Evolutionary conservation across 2,113 vertebrate species (phyloP).

Genomic region (Ammodytes marinus): DNA sequence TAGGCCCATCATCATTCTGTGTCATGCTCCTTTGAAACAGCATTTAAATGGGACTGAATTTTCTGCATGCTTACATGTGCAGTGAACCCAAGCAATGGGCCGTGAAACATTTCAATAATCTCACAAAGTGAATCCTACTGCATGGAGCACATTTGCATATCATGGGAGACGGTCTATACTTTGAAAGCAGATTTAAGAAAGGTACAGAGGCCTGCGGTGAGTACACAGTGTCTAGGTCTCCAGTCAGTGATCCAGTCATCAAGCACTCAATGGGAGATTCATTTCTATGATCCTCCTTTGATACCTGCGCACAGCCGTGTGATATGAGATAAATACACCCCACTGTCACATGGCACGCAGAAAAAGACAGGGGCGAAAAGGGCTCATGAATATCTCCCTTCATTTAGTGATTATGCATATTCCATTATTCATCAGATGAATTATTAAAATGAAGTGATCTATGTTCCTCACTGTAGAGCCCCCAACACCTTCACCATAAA

Average conservation of each 20-base stretch:
- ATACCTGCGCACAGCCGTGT: slow-evolving; percentile 23
- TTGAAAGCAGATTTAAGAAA: slow-evolving; percentile 45
- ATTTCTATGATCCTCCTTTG: slow-evolving; percentile 20
- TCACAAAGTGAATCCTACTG: slow-evolving; percentile 48
- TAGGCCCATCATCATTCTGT: slow-evolving; percentile 46
- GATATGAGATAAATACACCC: slow-evolving; percentile 49
- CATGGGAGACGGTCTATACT: slow-evolving; percentile 29
- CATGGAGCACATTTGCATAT: slow-evolving; percentile 63
- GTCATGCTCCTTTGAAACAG: slow-evolving; percentile 43
- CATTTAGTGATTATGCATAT: slow-evolving; percentile 72
- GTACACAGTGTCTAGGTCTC: slow-evolving; percentile 19
- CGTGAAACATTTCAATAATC: slow-evolving; percentile 70
- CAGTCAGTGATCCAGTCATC: no score
- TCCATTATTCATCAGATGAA: slow-evolving; percentile 80
- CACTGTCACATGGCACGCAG: slow-evolving; percentile 18
- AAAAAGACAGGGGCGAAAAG: slow-evolving; percentile 21
- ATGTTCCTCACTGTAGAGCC: slow-evolving; percentile 43
- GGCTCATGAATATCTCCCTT: slow-evolving; percentile 62
- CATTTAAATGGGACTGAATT: slow-evolving; percentile 53
- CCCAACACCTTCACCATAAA: slow-evolving; percentile 27
- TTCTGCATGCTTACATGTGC: slow-evolving; percentile 54
- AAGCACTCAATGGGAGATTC: neutral
- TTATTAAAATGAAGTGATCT: slow-evolving; percentile 75
- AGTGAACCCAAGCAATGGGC: slow-evolving; percentile 54
- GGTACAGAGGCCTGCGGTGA: slow-evolving; percentile 5